Conservation (phyloP, 2,113 vertebrate genomes). For the Pristiophorus japonicus region DNA sequence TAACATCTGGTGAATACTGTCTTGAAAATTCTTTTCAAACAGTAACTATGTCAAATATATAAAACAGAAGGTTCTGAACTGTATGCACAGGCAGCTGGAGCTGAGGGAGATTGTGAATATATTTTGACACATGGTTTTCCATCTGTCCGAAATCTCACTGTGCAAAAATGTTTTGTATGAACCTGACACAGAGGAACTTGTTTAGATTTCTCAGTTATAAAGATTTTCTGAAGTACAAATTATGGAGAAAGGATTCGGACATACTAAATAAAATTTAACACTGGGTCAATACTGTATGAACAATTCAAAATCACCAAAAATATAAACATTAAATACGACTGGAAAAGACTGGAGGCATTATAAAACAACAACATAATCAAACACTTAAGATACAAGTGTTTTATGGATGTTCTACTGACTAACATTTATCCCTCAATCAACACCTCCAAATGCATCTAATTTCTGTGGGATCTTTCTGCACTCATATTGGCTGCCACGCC, state of each 20-base stretch:
- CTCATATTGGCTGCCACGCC: background rate
- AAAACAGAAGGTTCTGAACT: constrained; percentile 20
- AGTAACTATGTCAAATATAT: background rate
- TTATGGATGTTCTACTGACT: background rate
- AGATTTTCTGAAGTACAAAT: background rate
- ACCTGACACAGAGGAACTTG: background rate
- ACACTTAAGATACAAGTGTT: background rate
- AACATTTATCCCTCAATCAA: background rate
- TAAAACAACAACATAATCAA: background rate
- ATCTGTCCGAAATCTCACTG: background rate
- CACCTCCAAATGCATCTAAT: background rate
- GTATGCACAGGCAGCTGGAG: background rate
- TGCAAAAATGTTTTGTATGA: background rate
- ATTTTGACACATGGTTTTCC: constrained; percentile 24
- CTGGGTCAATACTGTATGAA: too few species aligned
- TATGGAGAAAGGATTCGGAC: background rate
- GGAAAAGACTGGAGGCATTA: background rate
- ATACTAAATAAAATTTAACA: background rate
- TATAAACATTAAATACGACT: background rate
- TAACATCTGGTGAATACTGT: constrained; percentile 30
- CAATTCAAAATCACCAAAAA: background rate
- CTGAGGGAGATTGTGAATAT: constrained; percentile 11
- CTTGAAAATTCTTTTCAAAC: constrained; percentile 10
- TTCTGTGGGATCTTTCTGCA: background rate
- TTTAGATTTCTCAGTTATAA: background rate